Percentiles rank a stretch among this genome's conserved stretches.
phyloP scores from a whole-genome alignment of 2,888 invertebrate genomes.

The Chrysodeixis includens region DNA sequence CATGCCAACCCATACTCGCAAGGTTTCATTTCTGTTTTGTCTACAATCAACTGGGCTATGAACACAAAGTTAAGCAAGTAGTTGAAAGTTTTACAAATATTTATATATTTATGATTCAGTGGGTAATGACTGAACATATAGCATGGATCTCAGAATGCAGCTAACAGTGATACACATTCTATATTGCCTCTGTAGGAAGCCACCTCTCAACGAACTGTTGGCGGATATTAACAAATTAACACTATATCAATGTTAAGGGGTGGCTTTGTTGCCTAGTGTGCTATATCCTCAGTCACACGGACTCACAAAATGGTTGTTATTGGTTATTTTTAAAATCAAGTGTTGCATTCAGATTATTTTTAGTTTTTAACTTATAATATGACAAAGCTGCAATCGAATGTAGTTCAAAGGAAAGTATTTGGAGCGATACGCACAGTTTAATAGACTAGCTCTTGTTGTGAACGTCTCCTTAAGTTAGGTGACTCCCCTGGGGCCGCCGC shows the following conservation, averaged over 20 bases:
- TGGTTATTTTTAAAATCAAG: slow-evolving; percentile 81
- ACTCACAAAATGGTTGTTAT: slow-evolving; percentile 87
- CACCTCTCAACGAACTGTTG: slow-evolving; percentile 59
- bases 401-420: slow-evolving; percentile 84
- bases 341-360: slow-evolving; percentile 88
- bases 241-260: slow-evolving; percentile 59
- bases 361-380: slow-evolving; percentile 80
- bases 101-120: slow-evolving; percentile 84
- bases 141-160: slow-evolving; percentile 89
- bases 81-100: slow-evolving; percentile 76
- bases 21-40: slow-evolving; percentile 69
- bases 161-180: slow-evolving; percentile 76
- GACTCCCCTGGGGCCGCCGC: slow-evolving; percentile 64
- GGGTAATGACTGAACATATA: slow-evolving; percentile 86
- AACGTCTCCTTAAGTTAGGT: slow-evolving; percentile 70
- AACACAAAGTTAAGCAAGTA: slow-evolving; percentile 78
- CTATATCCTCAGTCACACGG: slow-evolving; percentile 83
- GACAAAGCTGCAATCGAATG: slow-evolving; percentile 85
- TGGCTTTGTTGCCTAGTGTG: slow-evolving; percentile 76
- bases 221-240: slow-evolving; percentile 52
- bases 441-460: slow-evolving; percentile 79
- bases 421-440: slow-evolving; percentile 86
- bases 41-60: slow-evolving; percentile 83
- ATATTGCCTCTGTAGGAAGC: slow-evolving; percentile 69
- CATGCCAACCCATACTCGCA: slow-evolving; percentile 71